Evolutionary conservation across 2,113 vertebrate genomes (phyloP).

Genomic region (Tor tambroides): DNA sequence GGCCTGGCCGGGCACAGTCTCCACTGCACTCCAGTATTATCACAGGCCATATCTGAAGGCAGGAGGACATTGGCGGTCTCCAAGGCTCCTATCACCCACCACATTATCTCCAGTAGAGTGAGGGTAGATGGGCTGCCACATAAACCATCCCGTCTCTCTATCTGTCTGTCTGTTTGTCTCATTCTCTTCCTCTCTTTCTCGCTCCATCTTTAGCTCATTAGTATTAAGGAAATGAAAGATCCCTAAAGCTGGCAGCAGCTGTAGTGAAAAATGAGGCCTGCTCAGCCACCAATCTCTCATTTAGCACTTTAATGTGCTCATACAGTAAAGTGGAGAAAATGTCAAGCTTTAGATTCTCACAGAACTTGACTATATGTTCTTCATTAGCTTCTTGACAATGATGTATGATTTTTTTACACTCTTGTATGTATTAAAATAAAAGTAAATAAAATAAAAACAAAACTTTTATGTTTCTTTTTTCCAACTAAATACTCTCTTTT

Average conservation of each 20-base stretch:
- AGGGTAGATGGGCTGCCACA: conserved; percentile 27
- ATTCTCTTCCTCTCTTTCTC: conserved; percentile 21
- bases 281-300: conserved; percentile 50
- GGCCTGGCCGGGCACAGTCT: conserved; percentile 71
- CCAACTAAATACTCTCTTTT: neutral
- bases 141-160: conserved; percentile 19
- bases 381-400: neutral
- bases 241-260: conserved; percentile 51
- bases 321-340: conserved; percentile 50
- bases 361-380: neutral
- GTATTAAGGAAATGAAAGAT: conserved; percentile 58
- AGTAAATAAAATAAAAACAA: neutral
- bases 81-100: conserved; percentile 95
- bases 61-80: conserved; percentile 84
- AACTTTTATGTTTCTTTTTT: neutral
- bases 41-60: conserved; percentile 84
- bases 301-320: conserved; percentile 46
- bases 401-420: neutral
- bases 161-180: conserved; percentile 14
- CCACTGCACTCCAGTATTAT: conserved; percentile 85
- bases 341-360: conserved; percentile 36
- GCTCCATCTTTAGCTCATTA: conserved; percentile 35
- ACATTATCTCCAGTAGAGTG: conserved; percentile 52
- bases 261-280: conserved; percentile 54
- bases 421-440: neutral